Percentiles rank a stretch among this genome's conserved stretches.
Conservation (phyloP, 2,113 vertebrate genomes). For the Hipposideros armiger region DNA sequence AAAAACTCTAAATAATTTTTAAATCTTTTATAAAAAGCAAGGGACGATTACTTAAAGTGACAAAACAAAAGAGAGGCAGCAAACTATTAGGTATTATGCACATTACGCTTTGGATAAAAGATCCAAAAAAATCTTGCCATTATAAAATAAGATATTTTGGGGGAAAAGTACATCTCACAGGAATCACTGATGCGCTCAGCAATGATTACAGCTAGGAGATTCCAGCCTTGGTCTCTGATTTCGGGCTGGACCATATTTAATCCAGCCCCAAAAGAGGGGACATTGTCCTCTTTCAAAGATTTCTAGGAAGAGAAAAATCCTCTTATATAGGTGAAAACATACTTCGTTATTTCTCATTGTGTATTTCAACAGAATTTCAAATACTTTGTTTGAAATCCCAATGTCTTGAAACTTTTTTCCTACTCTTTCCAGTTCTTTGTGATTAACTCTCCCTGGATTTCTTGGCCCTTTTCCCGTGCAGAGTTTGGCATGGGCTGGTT, state of each 20-base stretch:
- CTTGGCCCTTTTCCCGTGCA: not conserved
- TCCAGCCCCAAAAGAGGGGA: not conserved
- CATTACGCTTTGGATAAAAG: not conserved
- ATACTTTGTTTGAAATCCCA: not conserved
- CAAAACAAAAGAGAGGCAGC: not conserved
- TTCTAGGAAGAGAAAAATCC: not conserved
- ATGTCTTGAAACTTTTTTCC: not conserved
- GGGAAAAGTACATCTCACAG: not conserved
- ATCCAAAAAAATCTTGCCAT: not conserved
- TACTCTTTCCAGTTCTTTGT: not conserved
- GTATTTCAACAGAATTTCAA: conserved; percentile 19
- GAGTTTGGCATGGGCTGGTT: not conserved
- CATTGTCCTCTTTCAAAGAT: not conserved
- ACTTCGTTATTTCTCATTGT: not conserved
- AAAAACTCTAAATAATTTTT: not conserved
- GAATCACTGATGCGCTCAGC: not conserved
- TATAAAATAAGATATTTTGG: not conserved
- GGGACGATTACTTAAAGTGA: conserved; percentile 3
- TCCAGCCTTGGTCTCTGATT: not conserved
- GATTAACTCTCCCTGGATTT: not conserved
- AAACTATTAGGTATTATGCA: not conserved
- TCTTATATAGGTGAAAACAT: not conserved
- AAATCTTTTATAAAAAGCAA: conserved; percentile 1
- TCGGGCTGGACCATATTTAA: not conserved
- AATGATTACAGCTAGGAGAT: not conserved